Evolutionary conservation across 2,113 vertebrate species (phyloP).

Genomic region (Australoheros scitulus): DNA sequence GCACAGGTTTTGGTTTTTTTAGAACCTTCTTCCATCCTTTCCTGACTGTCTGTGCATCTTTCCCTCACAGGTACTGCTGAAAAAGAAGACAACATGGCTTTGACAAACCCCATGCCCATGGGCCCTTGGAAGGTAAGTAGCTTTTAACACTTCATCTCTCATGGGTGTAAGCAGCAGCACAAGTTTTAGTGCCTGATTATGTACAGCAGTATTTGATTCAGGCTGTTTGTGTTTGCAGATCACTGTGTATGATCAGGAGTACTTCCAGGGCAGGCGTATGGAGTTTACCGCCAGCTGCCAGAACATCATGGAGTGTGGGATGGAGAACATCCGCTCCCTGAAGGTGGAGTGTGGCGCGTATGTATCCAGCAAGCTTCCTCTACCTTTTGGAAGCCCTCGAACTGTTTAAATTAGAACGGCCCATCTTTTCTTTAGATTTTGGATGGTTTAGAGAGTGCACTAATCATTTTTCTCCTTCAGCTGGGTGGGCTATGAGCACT

Average conservation of each 20-base stretch:
- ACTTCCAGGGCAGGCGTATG: slow-evolving; percentile 95
- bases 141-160: neutral
- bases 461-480: slow-evolving; percentile 65
- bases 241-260: slow-evolving; percentile 95
- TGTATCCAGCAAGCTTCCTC: slow-evolving; percentile 66
- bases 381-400: neutral
- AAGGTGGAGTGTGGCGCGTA: slow-evolving; percentile 96
- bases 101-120: slow-evolving; percentile 86
- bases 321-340: slow-evolving; percentile 93
- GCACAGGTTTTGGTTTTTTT: neutral
- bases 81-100: slow-evolving; percentile 84
- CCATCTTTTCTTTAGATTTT: neutral
- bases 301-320: slow-evolving; percentile 91
- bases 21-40: neutral
- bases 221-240: slow-evolving; percentile 80
- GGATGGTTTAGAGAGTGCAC: neutral
- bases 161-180: neutral
- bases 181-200: neutral
- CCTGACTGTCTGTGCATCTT: slow-evolving; percentile 13
- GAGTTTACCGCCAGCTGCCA: slow-evolving; percentile 93
- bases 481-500: slow-evolving; percentile 97
- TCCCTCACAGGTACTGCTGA: slow-evolving; percentile 62
- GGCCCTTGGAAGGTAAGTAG: slow-evolving; percentile 91
- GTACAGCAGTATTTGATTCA: neutral
- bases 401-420: neutral